phyloP scores from a whole-genome alignment of 2,113 vertebrate genomes.

The Myiozetetes cayanensis region DNA sequence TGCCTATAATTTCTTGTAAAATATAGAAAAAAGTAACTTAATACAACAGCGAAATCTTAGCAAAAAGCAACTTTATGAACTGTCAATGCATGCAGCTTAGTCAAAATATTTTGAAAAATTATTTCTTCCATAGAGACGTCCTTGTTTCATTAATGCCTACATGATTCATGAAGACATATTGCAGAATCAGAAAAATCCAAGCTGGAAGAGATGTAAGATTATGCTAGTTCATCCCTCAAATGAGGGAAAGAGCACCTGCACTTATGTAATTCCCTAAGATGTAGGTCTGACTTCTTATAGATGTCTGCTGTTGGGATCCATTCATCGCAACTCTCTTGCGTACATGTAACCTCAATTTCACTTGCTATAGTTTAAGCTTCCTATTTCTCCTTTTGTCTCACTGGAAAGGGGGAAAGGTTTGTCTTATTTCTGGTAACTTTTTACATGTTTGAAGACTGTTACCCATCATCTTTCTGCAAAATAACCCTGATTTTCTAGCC shows the following conservation, averaged over 20 bases:
- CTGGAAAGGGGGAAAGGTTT: not conserved
- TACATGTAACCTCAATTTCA: not conserved
- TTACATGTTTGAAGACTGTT: not conserved
- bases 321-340: not conserved
- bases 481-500: not conserved
- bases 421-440: not conserved
- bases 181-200: not conserved
- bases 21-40: not conserved
- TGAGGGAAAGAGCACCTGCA: not conserved
- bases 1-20: not conserved
- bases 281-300: not conserved
- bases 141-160: not conserved
- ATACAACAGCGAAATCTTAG: not conserved
- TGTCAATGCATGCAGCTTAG: not conserved
- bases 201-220: not conserved
- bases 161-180: not conserved
- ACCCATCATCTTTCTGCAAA: not conserved
- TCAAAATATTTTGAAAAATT: not conserved
- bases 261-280: not conserved
- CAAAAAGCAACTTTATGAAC: not conserved
- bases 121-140: not conserved
- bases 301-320: not conserved
- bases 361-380: not conserved
- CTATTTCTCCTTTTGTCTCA: not conserved
- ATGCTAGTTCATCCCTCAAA: not conserved